A percentile compares a stretch with the other conserved stretches of the same genome.
phyloP scores from a whole-genome alignment of 1,140 invertebrate genomes.

The Zaprionus nigranus region DNA sequence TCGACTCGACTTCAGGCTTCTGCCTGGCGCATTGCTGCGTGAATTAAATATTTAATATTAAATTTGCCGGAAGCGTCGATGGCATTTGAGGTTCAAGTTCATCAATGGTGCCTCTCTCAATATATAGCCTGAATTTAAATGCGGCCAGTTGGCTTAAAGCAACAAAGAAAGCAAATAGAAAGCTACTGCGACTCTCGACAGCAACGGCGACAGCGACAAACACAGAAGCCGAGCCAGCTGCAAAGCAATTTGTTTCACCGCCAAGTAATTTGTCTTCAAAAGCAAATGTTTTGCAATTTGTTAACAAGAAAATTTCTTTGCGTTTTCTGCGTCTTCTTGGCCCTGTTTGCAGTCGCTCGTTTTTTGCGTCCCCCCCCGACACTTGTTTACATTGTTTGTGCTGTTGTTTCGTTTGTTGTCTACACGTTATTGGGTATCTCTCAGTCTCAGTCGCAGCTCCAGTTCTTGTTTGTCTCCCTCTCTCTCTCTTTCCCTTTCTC shows the following conservation, averaged over 20 bases:
- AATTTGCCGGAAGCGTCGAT: slow-evolving; percentile 11
- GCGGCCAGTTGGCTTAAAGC: slow-evolving; percentile 31
- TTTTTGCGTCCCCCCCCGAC: slow-evolving; percentile 34
- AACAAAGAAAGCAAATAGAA: neutral
- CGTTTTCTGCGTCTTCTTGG: slow-evolving; percentile 54
- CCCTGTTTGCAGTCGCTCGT: slow-evolving; percentile 41
- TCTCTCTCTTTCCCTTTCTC: neutral
- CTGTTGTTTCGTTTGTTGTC: slow-evolving; percentile 43
- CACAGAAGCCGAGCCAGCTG: slow-evolving; percentile 35
- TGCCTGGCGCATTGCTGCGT: neutral
- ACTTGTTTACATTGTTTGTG: slow-evolving; percentile 57
- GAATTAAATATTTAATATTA: slow-evolving; percentile 42
- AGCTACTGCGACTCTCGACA: neutral
- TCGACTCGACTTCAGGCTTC: neutral
- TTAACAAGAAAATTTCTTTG: slow-evolving; percentile 80
- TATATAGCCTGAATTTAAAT: slow-evolving; percentile 35
- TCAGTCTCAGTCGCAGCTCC: neutral
- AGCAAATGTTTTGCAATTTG: slow-evolving; percentile 82
- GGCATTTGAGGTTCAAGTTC: slow-evolving; percentile 42
- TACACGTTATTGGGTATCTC: slow-evolving; percentile 28
- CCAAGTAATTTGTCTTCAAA: slow-evolving; percentile 81
- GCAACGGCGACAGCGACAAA: neutral
- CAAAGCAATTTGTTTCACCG: slow-evolving; percentile 77
- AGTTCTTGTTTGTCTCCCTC: neutral
- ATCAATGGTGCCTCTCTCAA: slow-evolving; percentile 23